These are phyloP conservation scores for Globia sparganii DNA, from an alignment of 2,888 invertebrate species.

Conservation along the genomic window DNA sequence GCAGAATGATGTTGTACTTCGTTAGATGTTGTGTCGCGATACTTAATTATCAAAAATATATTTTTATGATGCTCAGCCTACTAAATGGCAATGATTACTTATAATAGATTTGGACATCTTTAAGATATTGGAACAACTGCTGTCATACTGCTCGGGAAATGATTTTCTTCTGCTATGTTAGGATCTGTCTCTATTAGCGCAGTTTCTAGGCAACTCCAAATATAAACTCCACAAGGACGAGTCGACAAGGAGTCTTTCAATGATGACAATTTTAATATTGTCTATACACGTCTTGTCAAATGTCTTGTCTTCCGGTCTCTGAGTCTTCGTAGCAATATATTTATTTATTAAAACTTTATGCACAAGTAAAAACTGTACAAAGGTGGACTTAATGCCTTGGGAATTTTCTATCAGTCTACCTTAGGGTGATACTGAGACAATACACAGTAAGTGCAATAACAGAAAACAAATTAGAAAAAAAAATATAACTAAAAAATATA, in stretches of 20 bases:
- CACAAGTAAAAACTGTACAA: no score
- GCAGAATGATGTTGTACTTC: neutral
- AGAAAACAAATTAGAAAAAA: no score
- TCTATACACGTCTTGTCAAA: neutral
- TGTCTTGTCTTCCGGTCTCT: neutral
- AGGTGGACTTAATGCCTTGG: no score
- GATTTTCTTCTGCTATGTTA: neutral
- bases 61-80: neutral
- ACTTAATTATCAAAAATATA: neutral
- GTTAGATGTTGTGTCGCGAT: no score
- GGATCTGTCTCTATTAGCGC: neutral
- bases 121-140: neutral
- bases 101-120: neutral
- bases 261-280: neutral
- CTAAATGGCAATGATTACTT: neutral
- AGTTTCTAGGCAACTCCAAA: neutral
- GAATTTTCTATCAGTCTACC: no score
- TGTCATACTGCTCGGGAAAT: neutral
- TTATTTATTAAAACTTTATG: no score
- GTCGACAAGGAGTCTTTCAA: neutral
- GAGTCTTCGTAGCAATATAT: no score
- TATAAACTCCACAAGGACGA: neutral
- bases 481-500: no score
- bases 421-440: no score
- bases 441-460: no score